A percentile compares a stretch with the other conserved stretches of the same genome.
Conservation (phyloP, 2,888 invertebrate species). For the Pristionchus japonicus region DNA sequence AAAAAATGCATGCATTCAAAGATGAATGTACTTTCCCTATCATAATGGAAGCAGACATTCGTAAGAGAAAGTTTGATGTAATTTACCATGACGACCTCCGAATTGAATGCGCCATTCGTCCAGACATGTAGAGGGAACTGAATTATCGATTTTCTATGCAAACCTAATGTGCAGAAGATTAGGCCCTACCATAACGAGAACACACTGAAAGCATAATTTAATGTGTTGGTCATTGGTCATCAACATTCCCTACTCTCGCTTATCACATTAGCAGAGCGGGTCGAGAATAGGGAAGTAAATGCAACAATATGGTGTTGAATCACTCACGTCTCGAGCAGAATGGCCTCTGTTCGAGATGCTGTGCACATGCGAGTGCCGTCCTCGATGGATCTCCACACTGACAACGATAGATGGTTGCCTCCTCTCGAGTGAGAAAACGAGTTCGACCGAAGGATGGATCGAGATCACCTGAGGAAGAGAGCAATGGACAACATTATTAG, state of each 20-base stretch:
- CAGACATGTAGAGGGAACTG: slow-evolving; percentile 38
- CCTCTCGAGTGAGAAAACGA: slow-evolving; percentile 40
- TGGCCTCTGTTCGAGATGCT: slow-evolving; percentile 36
- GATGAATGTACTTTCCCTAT: background rate
- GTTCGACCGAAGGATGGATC: slow-evolving; percentile 46
- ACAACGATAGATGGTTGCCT: slow-evolving; percentile 26
- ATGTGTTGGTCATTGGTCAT: background rate
- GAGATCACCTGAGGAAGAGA: slow-evolving; percentile 18
- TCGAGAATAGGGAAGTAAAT: background rate
- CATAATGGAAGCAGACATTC: background rate
- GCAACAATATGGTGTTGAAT: background rate
- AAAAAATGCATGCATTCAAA: too few species aligned
- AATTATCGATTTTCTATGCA: background rate
- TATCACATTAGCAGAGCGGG: background rate
- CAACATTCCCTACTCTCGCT: background rate
- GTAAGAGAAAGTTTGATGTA: background rate
- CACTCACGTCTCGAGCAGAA: slow-evolving; percentile 41
- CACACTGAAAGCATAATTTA: too few species aligned
- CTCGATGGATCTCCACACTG: slow-evolving; percentile 40
- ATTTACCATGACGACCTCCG: slow-evolving; percentile 15
- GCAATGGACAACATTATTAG: background rate
- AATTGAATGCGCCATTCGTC: slow-evolving; percentile 42
- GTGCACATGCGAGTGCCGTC: slow-evolving; percentile 43
- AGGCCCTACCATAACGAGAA: too few species aligned
- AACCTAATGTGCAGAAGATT: background rate